Base-by-base conservation (phyloP, 2,113 vertebrate species). In the Percopsis transmontana region DNA sequence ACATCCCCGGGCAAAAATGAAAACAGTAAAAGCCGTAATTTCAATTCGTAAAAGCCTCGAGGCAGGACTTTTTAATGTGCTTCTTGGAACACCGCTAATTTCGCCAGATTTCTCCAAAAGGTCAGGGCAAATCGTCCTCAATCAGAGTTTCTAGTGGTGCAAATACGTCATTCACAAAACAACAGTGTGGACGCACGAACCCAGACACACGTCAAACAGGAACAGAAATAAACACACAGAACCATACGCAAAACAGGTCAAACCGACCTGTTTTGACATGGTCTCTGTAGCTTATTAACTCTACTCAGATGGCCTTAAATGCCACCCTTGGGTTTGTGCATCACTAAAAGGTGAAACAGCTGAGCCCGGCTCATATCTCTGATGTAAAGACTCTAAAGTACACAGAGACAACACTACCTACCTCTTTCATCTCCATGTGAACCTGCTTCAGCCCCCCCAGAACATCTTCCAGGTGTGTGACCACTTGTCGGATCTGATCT, bases 361-460 rank as follows among this genome's bases (percentile, higher is more conserved):
- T 74, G 72, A 55, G 60, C 53, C 64, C 48, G 65, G 53, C 20
- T 0, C 24, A 47, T 56, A 61, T 58, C 51, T 58, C 27, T 33
- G 59, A 62, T 52, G 20, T 62, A 53, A 12, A 3, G 19, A 13
- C 27, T 13, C 21, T 20, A 19, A 55, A 21, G 19, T 18, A 20
- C 21, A 53, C 44, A 40, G 19, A 15, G 66, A 71, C 55, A 40
- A 52, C 60, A 19, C 59, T 57, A 70, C 90, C 74, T 81, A 93
- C 92, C 91, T 93, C 91, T 87, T 90, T 92, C 91, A 93, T 93
- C 84, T 93, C 92, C 66, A 87, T 68, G 15, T 92, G 92, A 77
- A 93, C 92, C 83, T 91, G 90, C 85, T 92, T 93, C 77, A 93
- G 83, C 66, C 92, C 91, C 38, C 90, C 89, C 71, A 93, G 79